Base-by-base conservation (phyloP, 35 echinoderm and acorn worm species). In the Anneissia japonica region DNA sequence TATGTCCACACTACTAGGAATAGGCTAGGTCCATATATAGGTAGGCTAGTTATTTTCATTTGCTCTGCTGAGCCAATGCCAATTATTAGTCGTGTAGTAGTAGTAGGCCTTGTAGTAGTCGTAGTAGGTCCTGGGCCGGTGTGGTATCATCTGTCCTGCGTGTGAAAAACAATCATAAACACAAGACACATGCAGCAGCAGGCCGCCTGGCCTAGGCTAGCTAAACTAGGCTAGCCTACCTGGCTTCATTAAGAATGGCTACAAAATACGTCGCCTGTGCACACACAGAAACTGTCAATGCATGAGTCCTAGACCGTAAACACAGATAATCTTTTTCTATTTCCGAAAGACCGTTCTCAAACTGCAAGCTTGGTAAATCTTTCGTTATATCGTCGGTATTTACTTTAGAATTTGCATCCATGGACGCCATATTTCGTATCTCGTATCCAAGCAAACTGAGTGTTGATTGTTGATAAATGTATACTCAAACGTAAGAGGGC, bases 351-450 rank as follows among this genome's bases (percentile, higher is more conserved):
- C 91, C 92, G 84, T 84, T 97, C 89, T 97, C 95, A 87, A 97
- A 97, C 39, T 97, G 92, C 29, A 97, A 91, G 80, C 91, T 91
- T 30, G 95, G 91, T 83, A 97, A 97, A 97, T 93, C 95, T 87
- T 85, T 93, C 30, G 95, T 97, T 51, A 97, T 97, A 75, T 97
- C 95, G 73, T 64, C 51, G 11, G 51, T 9, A 64, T 64, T 64
- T 64, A 9, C 51, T 6, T 9, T 64, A 64, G 1, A 9, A 26
- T 64, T 26, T 1, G 51, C 11, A 64, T 64, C 51, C 21, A 64
- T 12, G 51, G 51, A 64, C 51, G 51, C 51, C 51, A 64, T 64
- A 64, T 64, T 64, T 64, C 51, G 51, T 23, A 64, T 64, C 1
- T 23, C 1, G 51, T 64, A 64, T 12, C 51, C 51, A 64, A 16